These are phyloP conservation scores for Dromaius novaehollandiae DNA, from an alignment of 2,113 vertebrate genomes.

Conservation along the genomic window DNA sequence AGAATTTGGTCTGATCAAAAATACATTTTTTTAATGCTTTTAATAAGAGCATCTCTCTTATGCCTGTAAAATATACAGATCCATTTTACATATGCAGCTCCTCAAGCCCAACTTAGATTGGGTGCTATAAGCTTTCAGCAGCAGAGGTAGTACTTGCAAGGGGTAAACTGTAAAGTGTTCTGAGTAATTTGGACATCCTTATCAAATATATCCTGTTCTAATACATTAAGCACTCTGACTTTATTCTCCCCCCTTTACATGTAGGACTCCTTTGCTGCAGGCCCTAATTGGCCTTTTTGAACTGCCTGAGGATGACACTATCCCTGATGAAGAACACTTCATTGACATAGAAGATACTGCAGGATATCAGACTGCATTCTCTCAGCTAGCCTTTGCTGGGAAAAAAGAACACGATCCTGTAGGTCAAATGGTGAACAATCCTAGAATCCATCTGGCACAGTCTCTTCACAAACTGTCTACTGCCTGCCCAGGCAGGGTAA, in stretches of 20 bases:
- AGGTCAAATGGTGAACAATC: constrained; percentile 92
- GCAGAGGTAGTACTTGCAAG: background rate
- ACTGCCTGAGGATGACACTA: constrained; percentile 95
- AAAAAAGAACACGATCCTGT: constrained; percentile 96
- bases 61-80: background rate
- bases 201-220: background rate
- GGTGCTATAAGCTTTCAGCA: background rate
- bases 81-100: background rate
- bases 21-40: background rate
- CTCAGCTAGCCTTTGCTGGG: constrained; percentile 95
- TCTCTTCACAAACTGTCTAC: constrained; percentile 96
- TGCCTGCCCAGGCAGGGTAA: constrained; percentile 93
- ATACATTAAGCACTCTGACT: background rate
- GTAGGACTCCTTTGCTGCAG: constrained; percentile 92
- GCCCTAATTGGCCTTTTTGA: constrained; percentile 97
- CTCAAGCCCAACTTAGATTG: background rate
- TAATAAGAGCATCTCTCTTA: background rate
- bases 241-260: background rate
- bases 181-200: background rate
- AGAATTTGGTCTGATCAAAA: background rate
- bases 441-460: constrained; percentile 94
- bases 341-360: constrained; percentile 98
- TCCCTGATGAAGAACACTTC: constrained; percentile 97
- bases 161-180: background rate
- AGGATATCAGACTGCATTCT: constrained; percentile 97